A percentile compares a stretch with the other conserved stretches of the same genome.
phyloP scores from a whole-genome alignment of 1,140 invertebrate genomes.

The Matsumurasca onukii region DNA sequence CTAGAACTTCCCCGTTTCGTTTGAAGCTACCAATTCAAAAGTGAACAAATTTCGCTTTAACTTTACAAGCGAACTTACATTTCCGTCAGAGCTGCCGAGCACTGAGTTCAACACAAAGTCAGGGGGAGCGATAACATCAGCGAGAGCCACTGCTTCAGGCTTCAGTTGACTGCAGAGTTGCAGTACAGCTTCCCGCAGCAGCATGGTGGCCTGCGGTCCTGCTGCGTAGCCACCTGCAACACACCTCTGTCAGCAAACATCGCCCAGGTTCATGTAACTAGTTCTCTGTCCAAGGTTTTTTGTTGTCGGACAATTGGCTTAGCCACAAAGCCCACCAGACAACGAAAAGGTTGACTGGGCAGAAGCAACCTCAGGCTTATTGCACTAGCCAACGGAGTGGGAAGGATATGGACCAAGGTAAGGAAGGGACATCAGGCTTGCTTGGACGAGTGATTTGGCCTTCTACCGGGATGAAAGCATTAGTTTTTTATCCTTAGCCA shows the following conservation, averaged over 20 bases:
- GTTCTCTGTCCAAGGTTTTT: not conserved
- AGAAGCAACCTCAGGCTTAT: no score
- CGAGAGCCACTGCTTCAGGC: slow-evolving; percentile 73
- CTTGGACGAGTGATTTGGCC: no score
- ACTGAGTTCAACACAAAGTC: slow-evolving; percentile 84
- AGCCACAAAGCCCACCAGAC: not conserved
- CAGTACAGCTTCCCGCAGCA: slow-evolving; percentile 52
- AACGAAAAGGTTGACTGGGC: not conserved
- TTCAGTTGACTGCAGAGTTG: slow-evolving; percentile 62
- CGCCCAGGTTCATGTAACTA: not conserved
- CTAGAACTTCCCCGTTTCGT: not conserved
- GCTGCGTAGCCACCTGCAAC: slow-evolving; percentile 38
- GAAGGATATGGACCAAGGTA: no score
- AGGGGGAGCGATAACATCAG: slow-evolving; percentile 82
- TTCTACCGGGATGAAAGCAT: no score
- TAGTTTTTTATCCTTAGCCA: no score
- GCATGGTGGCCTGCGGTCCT: slow-evolving; percentile 49
- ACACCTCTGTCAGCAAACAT: not conserved
- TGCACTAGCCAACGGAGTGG: no score
- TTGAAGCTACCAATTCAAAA: not conserved
- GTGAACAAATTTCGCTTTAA: not conserved
- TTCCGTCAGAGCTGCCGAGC: slow-evolving; percentile 76
- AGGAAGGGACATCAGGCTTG: no score
- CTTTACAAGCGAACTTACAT: slow-evolving; percentile 50
- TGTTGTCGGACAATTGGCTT: not conserved